Evolutionary conservation across 2,797 vertebrate genomes (phyloP).

Genomic region (Enteromius trimaculatus): DNA sequence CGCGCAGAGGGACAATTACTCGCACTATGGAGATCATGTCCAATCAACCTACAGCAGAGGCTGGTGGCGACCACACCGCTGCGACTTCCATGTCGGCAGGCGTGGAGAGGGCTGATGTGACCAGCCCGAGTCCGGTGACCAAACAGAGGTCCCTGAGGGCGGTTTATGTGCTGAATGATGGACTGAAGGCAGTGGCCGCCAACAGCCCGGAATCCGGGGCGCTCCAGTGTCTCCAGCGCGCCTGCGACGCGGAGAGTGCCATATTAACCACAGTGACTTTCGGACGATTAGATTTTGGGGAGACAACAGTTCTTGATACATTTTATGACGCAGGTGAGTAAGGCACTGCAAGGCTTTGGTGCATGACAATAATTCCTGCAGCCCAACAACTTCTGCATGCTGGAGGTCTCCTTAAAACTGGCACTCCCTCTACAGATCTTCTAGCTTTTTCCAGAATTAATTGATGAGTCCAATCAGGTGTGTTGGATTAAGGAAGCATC

Average conservation of each 20-base stretch:
- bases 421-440: not conserved
- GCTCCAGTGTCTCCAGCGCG: constrained; percentile 83
- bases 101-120: constrained; percentile 71
- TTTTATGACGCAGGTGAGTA: constrained; percentile 92
- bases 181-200: constrained; percentile 79
- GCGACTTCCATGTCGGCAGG: constrained; percentile 55
- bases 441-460: not conserved
- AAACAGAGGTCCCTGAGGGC: constrained; percentile 82
- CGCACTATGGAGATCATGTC: constrained; percentile 58
- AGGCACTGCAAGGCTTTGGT: not conserved
- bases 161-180: constrained; percentile 87
- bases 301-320: constrained; percentile 86
- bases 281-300: constrained; percentile 89
- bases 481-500: not conserved
- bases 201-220: constrained; percentile 88
- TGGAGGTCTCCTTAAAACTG: not conserved
- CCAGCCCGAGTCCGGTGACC: constrained; percentile 70
- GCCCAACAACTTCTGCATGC: not conserved
- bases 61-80: constrained; percentile 66
- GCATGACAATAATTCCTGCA: not conserved
- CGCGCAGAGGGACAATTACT: constrained; percentile 39
- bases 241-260: constrained; percentile 87
- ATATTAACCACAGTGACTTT: constrained; percentile 86
- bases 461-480: not conserved
- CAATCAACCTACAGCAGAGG: constrained; percentile 57